Conservation (phyloP, 1,140 invertebrate genomes). For the Conopomorpha cramerella region DNA sequence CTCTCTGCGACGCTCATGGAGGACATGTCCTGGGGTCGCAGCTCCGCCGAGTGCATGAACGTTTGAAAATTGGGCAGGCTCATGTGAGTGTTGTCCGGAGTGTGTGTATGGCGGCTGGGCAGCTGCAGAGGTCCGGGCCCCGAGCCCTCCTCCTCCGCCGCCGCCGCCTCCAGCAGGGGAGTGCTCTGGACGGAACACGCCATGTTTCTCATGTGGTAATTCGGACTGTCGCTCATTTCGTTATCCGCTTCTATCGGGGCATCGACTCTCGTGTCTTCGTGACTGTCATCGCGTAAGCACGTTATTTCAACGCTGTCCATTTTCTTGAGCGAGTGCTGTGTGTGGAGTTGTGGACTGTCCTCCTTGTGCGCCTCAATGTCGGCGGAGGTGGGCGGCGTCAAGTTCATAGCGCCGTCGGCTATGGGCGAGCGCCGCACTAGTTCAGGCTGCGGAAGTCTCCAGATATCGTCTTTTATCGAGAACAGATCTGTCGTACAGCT, state of each 20-base stretch:
- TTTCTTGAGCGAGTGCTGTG: constrained; percentile 24
- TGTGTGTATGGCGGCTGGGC: constrained; percentile 7
- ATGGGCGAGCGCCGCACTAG: constrained; percentile 32
- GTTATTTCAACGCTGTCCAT: constrained; percentile 45
- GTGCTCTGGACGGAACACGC: constrained; percentile 31
- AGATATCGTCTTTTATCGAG: constrained; percentile 27
- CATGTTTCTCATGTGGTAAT: constrained; percentile 25
- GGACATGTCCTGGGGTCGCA: constrained; percentile 35
- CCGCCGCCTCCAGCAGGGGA: constrained; percentile 14
- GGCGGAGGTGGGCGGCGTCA: constrained; percentile 19
- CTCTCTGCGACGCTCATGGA: constrained; percentile 12
- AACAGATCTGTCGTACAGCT: constrained; percentile 41
- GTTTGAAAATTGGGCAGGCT: constrained; percentile 26
- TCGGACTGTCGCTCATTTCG: constrained; percentile 9
- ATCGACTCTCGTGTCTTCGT: constrained; percentile 8
- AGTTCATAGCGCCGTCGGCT: constrained; percentile 9
- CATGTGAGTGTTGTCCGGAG: constrained; percentile 7
- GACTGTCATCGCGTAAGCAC: constrained; percentile 24
- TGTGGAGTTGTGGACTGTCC: constrained; percentile 17
- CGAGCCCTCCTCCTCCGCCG: constrained; percentile 11
- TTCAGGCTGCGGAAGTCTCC: constrained; percentile 36
- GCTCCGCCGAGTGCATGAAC: constrained; percentile 37
- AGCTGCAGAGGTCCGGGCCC: constrained; percentile 20
- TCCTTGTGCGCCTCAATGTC: constrained; percentile 14
- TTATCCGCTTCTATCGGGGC: constrained; percentile 2